A percentile compares a stretch with the other conserved stretches of the same genome.
phyloP scores from a whole-genome alignment of 37 sponge, comb jelly and placozoan genomes.

The Hormiphora californensis region DNA sequence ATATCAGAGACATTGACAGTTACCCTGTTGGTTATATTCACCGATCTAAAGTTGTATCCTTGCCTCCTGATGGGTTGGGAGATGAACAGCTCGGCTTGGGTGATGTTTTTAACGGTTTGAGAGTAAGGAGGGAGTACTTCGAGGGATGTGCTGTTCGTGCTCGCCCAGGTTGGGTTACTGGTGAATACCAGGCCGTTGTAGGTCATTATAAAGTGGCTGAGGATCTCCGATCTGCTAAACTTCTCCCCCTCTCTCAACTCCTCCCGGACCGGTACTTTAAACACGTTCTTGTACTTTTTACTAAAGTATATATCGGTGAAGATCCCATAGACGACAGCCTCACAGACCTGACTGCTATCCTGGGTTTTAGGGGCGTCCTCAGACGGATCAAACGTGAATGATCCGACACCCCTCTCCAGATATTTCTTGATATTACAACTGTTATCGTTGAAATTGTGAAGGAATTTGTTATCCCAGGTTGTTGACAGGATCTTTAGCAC shows the following conservation, averaged over 20 bases:
- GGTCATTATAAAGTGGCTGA: slow-evolving; percentile 35
- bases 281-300: background rate
- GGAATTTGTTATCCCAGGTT: background rate
- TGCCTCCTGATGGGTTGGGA: background rate
- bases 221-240: background rate
- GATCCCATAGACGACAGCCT: background rate
- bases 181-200: slow-evolving; percentile 14
- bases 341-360: background rate
- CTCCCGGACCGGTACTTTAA: background rate
- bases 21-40: background rate
- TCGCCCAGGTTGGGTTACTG: background rate
- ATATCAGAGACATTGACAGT: background rate
- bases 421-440: background rate
- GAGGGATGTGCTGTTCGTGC: background rate
- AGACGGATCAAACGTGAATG: too few species aligned
- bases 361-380: too few species aligned
- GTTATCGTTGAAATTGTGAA: slow-evolving; percentile 17
- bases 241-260: background rate
- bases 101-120: slow-evolving; percentile 25
- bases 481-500: background rate
- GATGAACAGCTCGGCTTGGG: background rate
- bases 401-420: background rate
- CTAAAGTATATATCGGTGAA: slow-evolving; percentile 9
- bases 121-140: background rate
- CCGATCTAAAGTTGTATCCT: slow-evolving; percentile 10